These are phyloP conservation scores for Spongilla lacustris DNA, from an alignment of 37 sponge, comb jelly and placozoan genomes.

Conservation along the genomic window DNA sequence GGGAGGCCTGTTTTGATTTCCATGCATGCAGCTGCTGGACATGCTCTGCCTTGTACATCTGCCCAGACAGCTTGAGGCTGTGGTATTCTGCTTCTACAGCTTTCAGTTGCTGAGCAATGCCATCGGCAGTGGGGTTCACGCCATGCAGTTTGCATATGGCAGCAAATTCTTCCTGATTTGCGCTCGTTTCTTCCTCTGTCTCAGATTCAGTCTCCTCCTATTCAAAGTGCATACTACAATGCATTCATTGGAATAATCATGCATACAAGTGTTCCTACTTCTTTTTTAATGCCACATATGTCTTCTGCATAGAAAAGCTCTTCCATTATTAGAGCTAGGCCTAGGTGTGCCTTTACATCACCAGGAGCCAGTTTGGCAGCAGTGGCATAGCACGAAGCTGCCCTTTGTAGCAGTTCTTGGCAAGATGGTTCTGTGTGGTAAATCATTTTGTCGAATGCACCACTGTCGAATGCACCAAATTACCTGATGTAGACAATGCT, in stretches of 20 bases:
- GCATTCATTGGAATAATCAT: background rate
- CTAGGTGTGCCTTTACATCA: conserved; percentile 61
- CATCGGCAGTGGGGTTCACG: conserved; percentile 71
- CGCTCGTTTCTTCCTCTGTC: conserved; percentile 60
- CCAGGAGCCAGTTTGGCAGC: conserved; percentile 72
- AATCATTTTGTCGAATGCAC: background rate
- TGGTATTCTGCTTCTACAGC: conserved; percentile 95
- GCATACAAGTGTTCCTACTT: conserved; percentile 9
- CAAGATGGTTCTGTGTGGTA: conserved; percentile 26
- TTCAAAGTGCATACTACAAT: background rate
- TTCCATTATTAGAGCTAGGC: conserved; percentile 86
- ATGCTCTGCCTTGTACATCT: conserved; percentile 87
- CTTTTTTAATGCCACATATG: conserved; percentile 72
- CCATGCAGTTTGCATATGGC: conserved; percentile 93
- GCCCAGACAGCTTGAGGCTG: conserved; percentile 81
- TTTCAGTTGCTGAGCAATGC: conserved; percentile 85
- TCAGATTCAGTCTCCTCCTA: conserved; percentile 47
- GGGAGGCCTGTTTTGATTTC: conserved; percentile 88
- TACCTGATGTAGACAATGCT: conserved; percentile 56
- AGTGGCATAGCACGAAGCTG: conserved; percentile 73
- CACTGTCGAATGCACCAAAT: background rate
- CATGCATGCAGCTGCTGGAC: conserved; percentile 92
- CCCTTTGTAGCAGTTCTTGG: conserved; percentile 39
- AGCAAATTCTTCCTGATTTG: conserved; percentile 91
- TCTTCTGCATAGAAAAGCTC: conserved; percentile 87